Evolutionary conservation across 2,113 vertebrate species (phyloP).

Genomic region (Trichechus manatus): DNA sequence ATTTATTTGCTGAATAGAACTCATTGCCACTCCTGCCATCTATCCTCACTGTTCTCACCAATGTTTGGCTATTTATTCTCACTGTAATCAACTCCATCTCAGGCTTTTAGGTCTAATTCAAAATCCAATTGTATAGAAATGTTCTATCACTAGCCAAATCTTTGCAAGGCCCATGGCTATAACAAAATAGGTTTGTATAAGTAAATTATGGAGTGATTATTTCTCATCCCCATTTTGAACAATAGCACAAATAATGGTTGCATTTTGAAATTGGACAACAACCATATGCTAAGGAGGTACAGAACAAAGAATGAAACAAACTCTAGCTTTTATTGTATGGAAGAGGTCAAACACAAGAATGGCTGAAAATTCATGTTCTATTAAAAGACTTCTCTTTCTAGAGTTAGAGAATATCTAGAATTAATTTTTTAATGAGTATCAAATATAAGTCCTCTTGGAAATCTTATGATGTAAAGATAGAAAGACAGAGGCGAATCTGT

Average conservation of each 20-base stretch:
- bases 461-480: slow-evolving; percentile 21
- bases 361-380: not conserved
- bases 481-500: slow-evolving; percentile 51
- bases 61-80: not conserved
- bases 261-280: not conserved
- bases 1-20: not conserved
- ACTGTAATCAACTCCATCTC: not conserved
- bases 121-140: not conserved
- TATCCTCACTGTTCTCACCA: not conserved
- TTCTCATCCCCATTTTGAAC: not conserved
- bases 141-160: not conserved
- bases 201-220: not conserved
- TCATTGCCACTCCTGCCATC: not conserved
- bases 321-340: not conserved
- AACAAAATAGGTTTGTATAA: not conserved
- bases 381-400: slow-evolving; percentile 2
- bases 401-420: not conserved
- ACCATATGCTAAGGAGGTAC: not conserved
- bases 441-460: slow-evolving; percentile 27
- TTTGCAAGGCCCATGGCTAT: not conserved
- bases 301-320: not conserved
- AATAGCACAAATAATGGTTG: not conserved
- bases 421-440: slow-evolving; percentile 25
- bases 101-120: slow-evolving; percentile 21
- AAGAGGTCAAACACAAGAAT: not conserved